Evolutionary conservation across 2,888 invertebrate genomes (phyloP).

Genomic region (Ophion costatus): DNA sequence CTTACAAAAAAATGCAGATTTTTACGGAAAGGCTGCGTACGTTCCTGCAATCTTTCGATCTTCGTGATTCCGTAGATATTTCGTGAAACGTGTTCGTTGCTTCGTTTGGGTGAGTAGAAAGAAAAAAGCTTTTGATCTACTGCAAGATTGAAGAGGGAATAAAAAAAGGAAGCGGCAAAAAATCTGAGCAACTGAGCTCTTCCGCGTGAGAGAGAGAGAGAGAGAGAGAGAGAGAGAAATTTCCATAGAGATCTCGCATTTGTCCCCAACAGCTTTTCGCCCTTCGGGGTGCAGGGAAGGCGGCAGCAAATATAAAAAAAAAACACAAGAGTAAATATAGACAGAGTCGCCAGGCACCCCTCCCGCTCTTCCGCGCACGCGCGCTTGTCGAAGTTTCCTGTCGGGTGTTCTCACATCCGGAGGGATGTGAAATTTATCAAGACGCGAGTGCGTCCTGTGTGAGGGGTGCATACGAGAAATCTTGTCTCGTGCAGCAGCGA

Average conservation of each 20-base stretch:
- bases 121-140: no score
- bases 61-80: no score
- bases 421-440: slow-evolving; percentile 24
- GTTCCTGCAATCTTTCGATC: no score
- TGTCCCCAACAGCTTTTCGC: background rate
- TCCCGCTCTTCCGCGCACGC: background rate
- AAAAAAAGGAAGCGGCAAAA: no score
- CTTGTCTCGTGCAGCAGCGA: slow-evolving; percentile 1
- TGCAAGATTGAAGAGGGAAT: no score
- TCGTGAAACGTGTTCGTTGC: no score
- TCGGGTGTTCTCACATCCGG: slow-evolving; percentile 42
- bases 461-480: slow-evolving; percentile 45
- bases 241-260: background rate
- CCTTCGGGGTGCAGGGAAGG: background rate
- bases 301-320: background rate
- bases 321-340: background rate
- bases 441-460: slow-evolving; percentile 14
- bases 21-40: no score
- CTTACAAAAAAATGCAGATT: no score
- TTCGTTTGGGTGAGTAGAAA: no score
- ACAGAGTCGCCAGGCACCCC: slow-evolving; percentile 24
- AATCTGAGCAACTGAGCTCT: no score
- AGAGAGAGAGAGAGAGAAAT: no score
- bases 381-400: slow-evolving; percentile 14
- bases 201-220: no score